phyloP scores from a whole-genome alignment of 37 sponge, comb jelly and placozoan genomes.

The Chondrilla cf. caribensis region DNA sequence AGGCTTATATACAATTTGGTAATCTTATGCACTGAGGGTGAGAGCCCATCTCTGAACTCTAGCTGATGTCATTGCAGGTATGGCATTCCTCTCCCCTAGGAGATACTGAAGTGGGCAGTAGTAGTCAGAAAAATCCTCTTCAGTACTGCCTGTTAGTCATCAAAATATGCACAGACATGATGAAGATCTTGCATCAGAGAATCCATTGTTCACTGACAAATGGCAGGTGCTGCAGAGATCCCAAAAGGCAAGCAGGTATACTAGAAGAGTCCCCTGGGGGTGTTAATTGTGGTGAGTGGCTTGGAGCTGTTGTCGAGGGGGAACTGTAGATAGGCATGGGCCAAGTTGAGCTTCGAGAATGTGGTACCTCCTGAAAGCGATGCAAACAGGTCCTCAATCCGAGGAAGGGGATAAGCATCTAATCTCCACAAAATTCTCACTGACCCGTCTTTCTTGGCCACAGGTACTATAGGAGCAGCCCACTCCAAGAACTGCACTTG shows the following conservation, averaged over 20 bases:
- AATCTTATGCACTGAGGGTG: not conserved
- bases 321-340: not conserved
- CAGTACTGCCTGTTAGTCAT: too few species aligned
- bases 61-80: not conserved
- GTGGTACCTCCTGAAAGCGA: not conserved
- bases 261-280: not conserved
- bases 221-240: not conserved
- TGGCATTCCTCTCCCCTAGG: not conserved
- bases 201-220: not conserved
- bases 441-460: constrained; percentile 16
- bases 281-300: not conserved
- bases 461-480: constrained; percentile 62
- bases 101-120: too few species aligned
- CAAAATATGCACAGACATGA: too few species aligned
- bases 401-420: not conserved
- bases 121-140: too few species aligned
- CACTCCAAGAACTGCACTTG: constrained; percentile 50
- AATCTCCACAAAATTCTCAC: constrained; percentile 16
- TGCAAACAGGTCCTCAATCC: constrained; percentile 12
- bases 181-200: not conserved
- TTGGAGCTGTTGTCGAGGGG: not conserved
- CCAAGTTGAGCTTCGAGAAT: not conserved
- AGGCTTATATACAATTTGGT: not conserved
- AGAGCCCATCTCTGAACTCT: not conserved
- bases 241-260: not conserved